phyloP scores from a whole-genome alignment of 2,888 invertebrate genomes.

The Ariolimax columbianus region DNA sequence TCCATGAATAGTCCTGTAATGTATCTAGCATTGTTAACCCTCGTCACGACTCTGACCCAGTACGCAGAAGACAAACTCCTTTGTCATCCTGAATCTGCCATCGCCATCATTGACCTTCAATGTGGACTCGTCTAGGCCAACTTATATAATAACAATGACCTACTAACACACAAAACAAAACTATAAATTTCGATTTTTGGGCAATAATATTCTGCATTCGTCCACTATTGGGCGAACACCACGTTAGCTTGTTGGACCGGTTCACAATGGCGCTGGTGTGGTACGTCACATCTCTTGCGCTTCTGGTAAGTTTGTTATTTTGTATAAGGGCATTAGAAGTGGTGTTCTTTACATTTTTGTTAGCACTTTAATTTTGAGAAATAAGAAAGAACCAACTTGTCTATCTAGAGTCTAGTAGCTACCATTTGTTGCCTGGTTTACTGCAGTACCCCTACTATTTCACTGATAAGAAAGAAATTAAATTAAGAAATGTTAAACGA shows the following conservation, averaged over 20 bases:
- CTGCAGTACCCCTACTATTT: too few relatives aligned
- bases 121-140: background rate
- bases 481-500: too few relatives aligned
- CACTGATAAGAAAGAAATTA: too few relatives aligned
- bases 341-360: too few relatives aligned
- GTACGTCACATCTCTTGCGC: background rate
- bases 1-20: too few relatives aligned
- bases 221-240: background rate
- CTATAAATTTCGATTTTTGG: background rate
- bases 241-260: background rate
- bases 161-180: background rate
- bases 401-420: too few relatives aligned
- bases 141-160: conserved; percentile 20
- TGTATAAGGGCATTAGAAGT: too few relatives aligned
- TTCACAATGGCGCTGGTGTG: conserved; percentile 1
- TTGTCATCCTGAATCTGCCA: background rate
- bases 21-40: too few relatives aligned
- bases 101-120: background rate
- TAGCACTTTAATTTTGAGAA: too few relatives aligned
- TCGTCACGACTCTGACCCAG: background rate
- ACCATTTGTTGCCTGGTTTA: too few relatives aligned
- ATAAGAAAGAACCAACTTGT: too few relatives aligned
- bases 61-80: background rate
- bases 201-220: background rate
- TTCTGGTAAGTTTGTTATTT: conserved; percentile 25